Evolutionary conservation across 2,888 invertebrate genomes (phyloP), one percentile per base, ranked within the genome.

Genomic region (Odontothrips loti): DNA sequence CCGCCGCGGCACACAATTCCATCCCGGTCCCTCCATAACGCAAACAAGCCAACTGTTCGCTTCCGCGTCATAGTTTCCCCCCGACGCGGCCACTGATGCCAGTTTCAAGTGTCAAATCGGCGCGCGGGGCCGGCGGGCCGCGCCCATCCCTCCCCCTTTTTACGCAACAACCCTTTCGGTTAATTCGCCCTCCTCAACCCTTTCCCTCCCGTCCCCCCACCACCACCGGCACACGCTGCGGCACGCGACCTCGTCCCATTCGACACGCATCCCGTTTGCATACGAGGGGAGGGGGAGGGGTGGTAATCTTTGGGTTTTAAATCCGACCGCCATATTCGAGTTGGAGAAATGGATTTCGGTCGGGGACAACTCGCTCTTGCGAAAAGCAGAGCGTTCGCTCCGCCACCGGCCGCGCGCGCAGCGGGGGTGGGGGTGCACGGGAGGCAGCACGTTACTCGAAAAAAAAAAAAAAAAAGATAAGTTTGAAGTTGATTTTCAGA

Each of bases 11-110:
- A n/a, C 20, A 58, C 15, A 58, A 8, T n/a, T n/a, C 51, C 51
- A 51, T 12, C 51, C 51, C 51, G 48, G 48, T 20, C 10, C 58
- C 68, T 12, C n/a, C 27, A 75, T 27, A 75, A 75, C 68, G 68
- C 68, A 75, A 75, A 75, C 68, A 75, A 75, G 68, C 68, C 68
- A 75, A 75, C 68, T 75, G 68, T 75, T 75, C 68, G 23, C 68
- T 75, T 75, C 68, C 68, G 68, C 68, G 68, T 27, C 34, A 6
- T 2, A 43, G 34, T 6, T 6, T 2, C 34, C 27, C 58, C 58
- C 68, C 23, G 27, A 23, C 68, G n/a, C 68, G 68, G 27, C 68
- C 68, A 75, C 68, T 75, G 68, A 75, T 75, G 68, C 68, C 68
- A 75, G 68, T 75, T 75, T 75, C 68, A 75, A 75, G 68, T 75